phyloP scores from a whole-genome alignment of 1,140 invertebrate genomes.

The Saccostrea echinata region DNA sequence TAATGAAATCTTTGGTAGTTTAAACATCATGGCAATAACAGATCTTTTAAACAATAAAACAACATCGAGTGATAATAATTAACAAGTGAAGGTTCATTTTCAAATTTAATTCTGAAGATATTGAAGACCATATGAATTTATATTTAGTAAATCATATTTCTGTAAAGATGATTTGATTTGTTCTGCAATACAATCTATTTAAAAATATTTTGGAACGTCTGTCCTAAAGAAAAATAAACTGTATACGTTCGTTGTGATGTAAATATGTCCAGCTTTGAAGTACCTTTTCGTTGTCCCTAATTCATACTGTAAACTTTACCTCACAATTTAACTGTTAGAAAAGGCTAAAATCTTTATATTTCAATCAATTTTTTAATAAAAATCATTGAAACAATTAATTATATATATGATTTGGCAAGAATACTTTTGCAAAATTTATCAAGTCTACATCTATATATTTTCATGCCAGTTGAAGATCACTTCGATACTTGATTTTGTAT shows the following conservation, averaged over 20 bases:
- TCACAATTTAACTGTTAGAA: too few species aligned
- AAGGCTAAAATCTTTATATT: too few species aligned
- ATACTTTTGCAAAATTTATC: background rate
- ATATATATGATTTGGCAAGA: background rate
- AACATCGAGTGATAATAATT: background rate
- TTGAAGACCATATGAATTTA: background rate
- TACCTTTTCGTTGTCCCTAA: background rate
- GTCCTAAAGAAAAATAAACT: background rate
- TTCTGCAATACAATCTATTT: background rate
- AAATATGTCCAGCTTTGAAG: background rate
- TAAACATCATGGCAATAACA: background rate
- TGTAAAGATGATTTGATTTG: too few species aligned
- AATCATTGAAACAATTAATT: too few species aligned
- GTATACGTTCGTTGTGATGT: background rate
- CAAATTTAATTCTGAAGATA: background rate
- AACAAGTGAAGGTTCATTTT: background rate
- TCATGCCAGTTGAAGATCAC: too few species aligned
- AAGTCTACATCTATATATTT: background rate
- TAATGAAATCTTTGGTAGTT: slow-evolving; percentile 8
- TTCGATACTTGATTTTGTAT: too few species aligned
- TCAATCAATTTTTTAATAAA: too few species aligned
- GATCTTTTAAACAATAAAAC: background rate
- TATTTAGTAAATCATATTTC: background rate
- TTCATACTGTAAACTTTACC: background rate
- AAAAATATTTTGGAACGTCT: background rate